A percentile compares a stretch with the other conserved stretches of the same genome.
Conservation (phyloP, 2,113 vertebrate genomes). For the Morone chrysops region DNA sequence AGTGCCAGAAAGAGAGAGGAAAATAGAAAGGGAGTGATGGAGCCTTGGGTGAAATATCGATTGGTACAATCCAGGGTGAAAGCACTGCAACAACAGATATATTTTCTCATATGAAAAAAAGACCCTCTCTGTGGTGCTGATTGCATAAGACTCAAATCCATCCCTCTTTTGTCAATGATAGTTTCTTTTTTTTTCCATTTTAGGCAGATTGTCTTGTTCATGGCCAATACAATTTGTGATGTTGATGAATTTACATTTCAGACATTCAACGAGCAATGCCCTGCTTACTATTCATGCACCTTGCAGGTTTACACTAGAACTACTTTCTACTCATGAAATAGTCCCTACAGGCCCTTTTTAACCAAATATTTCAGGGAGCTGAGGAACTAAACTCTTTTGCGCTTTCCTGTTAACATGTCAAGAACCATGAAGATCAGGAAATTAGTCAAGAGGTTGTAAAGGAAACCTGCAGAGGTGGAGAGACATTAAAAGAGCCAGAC, state of each 20-base stretch:
- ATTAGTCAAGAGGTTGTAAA: neutral
- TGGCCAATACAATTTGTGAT: neutral
- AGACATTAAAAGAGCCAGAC: neutral
- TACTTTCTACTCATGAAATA: neutral
- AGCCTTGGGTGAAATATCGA: constrained; percentile 68
- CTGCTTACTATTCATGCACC: neutral
- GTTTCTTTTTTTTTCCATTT: neutral
- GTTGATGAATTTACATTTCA: neutral
- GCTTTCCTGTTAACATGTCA: neutral
- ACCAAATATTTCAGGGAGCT: neutral
- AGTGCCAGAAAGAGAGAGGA: constrained; percentile 50
- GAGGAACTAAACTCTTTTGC: neutral
- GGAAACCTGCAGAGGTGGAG: neutral
- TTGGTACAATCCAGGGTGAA: constrained; percentile 44
- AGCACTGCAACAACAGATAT: constrained; percentile 37
- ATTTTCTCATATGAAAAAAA: constrained; percentile 24
- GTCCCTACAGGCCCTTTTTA: neutral
- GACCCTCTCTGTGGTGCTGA: neutral
- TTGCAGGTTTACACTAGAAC: neutral
- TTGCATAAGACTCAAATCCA: constrained; percentile 13
- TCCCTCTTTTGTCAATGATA: neutral
- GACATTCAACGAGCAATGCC: neutral
- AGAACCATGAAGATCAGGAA: neutral
- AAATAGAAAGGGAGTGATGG: constrained; percentile 57
- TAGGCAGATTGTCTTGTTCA: neutral